These are phyloP conservation scores for Agrochola litura DNA, from an alignment of 2,888 invertebrate genomes.

Conservation along the genomic window DNA sequence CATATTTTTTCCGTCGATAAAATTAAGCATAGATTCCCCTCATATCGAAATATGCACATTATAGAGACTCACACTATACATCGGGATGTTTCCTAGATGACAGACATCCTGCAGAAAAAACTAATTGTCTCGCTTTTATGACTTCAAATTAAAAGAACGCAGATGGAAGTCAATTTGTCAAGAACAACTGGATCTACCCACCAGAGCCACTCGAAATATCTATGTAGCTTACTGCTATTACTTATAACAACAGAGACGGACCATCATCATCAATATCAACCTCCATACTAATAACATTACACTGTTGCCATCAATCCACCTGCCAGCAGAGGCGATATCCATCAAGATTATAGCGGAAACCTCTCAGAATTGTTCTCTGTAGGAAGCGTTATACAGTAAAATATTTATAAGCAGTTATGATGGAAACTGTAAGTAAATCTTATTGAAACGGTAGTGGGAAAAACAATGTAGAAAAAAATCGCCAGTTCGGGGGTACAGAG, in stretches of 20 bases:
- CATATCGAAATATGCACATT: no score
- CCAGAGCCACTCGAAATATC: background rate
- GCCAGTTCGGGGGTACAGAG: background rate
- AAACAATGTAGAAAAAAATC: background rate
- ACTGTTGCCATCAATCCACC: constrained; percentile 29
- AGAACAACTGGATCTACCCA: background rate
- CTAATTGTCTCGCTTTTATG: no score
- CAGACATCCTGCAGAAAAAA: background rate
- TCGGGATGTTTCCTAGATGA: background rate
- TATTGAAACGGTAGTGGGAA: constrained; percentile 13
- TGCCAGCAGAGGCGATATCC: constrained; percentile 42
- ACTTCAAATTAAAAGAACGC: background rate
- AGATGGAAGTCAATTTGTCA: background rate
- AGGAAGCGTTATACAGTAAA: constrained; percentile 11
- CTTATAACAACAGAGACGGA: constrained; percentile 5
- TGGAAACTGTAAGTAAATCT: constrained; percentile 30
- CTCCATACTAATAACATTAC: constrained; percentile 28
- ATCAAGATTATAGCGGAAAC: constrained; percentile 46
- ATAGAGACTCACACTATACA: no score
- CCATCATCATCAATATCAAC: constrained; percentile 17
- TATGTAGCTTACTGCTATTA: background rate
- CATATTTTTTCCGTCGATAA: no score
- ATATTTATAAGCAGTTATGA: constrained; percentile 42
- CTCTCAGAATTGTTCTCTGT: constrained; percentile 41
- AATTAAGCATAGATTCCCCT: no score